phyloP scores from a whole-genome alignment of 2,797 vertebrate genomes.

The Falco naumanni region DNA sequence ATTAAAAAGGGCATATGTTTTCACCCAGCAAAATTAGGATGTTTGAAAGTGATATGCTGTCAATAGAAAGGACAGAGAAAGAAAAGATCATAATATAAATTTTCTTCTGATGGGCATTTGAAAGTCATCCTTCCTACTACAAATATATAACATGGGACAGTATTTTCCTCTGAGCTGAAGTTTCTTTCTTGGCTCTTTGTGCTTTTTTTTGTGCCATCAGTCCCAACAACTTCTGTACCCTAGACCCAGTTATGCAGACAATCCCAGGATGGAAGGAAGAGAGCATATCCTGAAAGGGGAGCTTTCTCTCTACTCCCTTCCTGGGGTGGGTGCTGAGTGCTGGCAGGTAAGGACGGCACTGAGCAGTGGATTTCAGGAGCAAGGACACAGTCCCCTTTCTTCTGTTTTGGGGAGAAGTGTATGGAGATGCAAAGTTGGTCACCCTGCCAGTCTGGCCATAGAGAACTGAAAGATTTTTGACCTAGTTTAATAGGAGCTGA shows the following conservation, averaged over 20 bases:
- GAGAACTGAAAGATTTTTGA: not conserved
- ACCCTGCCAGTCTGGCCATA: not conserved
- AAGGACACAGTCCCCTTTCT: not conserved
- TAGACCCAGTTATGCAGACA: not conserved
- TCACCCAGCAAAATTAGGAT: constrained; percentile 17
- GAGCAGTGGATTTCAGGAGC: not conserved
- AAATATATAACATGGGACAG: not conserved
- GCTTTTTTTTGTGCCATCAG: not conserved
- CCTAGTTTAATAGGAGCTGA: not conserved
- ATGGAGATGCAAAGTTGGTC: not conserved
- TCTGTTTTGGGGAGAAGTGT: not conserved
- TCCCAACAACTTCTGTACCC: not conserved
- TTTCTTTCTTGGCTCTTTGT: not conserved
- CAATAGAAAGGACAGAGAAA: not conserved
- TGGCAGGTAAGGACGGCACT: not conserved
- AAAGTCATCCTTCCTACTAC: constrained; percentile 26
- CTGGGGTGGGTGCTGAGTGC: not conserved
- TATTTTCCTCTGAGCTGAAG: not conserved
- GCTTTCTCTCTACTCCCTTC: not conserved
- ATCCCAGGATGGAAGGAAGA: not conserved
- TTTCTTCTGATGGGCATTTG: constrained; percentile 11
- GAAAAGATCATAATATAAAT: not conserved
- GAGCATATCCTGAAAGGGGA: not conserved
- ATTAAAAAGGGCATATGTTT: constrained; percentile 14
- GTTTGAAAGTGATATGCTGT: constrained; percentile 43